These are phyloP conservation scores for Ochropacha duplaris DNA, from an alignment of 2,888 invertebrate species.

Conservation along the genomic window DNA sequence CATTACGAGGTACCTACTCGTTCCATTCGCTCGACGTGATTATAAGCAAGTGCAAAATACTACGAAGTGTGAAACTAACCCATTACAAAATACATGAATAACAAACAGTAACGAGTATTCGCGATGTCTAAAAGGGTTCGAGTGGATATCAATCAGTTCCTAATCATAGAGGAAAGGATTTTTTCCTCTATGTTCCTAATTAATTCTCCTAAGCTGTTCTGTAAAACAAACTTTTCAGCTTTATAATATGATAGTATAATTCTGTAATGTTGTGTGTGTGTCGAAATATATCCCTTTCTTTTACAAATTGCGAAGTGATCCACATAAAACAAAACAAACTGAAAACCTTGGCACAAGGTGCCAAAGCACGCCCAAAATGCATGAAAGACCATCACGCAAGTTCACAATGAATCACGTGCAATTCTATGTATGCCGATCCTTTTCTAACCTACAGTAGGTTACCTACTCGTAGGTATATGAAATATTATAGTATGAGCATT, in stretches of 20 bases:
- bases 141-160: too few species aligned
- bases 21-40: neutral
- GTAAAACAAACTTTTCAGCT: too few species aligned
- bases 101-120: too few species aligned
- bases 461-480: too few species aligned
- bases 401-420: neutral
- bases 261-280: too few species aligned
- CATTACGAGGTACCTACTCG: neutral
- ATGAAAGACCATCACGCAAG: neutral
- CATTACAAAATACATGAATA: too few species aligned
- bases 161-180: too few species aligned
- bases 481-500: neutral
- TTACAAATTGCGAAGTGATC: neutral
- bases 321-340: neutral
- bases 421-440: neutral
- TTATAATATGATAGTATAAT: too few species aligned
- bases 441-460: neutral
- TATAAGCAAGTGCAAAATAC: neutral
- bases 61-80: neutral
- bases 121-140: too few species aligned
- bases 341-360: neutral
- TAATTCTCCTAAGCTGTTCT: too few species aligned
- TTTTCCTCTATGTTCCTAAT: too few species aligned
- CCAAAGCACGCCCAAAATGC: neutral
- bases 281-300: too few species aligned